Percentiles rank a stretch among this genome's conserved stretches.
phyloP scores from a whole-genome alignment of 2,797 vertebrate species.

The Emydoidea blandingii region DNA sequence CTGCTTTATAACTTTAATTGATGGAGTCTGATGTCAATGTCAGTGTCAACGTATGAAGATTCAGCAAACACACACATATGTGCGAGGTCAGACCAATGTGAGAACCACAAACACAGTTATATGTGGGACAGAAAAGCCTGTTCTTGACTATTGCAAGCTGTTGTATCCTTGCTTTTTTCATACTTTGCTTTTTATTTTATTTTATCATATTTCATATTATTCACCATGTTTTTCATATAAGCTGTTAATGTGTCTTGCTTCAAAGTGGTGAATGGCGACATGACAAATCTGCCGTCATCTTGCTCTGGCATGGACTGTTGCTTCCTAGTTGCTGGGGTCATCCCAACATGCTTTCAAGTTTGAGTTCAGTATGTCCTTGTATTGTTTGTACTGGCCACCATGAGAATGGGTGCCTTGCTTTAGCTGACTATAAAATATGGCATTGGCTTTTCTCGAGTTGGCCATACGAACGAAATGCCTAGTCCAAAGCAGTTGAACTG shows the following conservation, averaged over 20 bases:
- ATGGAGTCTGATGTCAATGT: neutral
- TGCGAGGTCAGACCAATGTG: neutral
- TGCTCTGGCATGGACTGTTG: neutral
- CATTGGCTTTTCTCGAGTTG: neutral
- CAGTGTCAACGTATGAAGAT: neutral
- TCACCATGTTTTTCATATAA: neutral
- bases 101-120: neutral
- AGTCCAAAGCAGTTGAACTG: neutral
- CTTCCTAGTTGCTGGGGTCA: neutral
- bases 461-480: neutral
- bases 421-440: neutral
- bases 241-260: neutral
- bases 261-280: neutral
- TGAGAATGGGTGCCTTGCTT: neutral
- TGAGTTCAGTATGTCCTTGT: neutral
- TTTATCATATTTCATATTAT: too few species aligned
- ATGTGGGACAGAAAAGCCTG: neutral
- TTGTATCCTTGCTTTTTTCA: neutral
- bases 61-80: neutral
- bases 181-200: too few species aligned
- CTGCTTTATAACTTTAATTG: neutral
- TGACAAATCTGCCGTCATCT: neutral
- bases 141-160: neutral
- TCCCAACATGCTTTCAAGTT: neutral
- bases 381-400: neutral